Base-by-base conservation (phyloP, 2,797 vertebrate species). In the Chelidonichthys spinosus region DNA sequence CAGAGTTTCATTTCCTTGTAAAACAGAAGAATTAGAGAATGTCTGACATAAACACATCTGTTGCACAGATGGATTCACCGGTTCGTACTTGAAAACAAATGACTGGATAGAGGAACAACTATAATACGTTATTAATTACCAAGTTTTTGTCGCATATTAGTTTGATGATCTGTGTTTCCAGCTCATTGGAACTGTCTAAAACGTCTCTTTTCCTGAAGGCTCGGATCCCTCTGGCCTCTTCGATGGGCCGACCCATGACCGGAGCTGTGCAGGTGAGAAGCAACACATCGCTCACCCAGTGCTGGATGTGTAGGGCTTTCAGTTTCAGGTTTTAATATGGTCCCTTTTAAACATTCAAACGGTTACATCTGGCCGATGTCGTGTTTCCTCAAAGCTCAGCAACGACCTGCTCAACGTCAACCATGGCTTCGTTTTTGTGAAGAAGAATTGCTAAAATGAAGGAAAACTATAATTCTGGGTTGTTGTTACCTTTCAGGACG, bases 261-360 rank as follows among this genome's bases (percentile, higher is more conserved):
- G 97, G 96, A 89, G 89, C 95, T 83, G 88, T 97, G 69, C 97
- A 97, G 97, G 98, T 99, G 93, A 93, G 92, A n/a, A 1, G n/a
- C 43, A 56, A 7, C 50, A 44, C 44, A 7, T 63, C 6, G 63
- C 4, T 33, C 3, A 40, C 6, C 44, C 35, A 8, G 17, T 70
- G n/a, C 10, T 6, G 25, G 4, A 56, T 47, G 13, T 33, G 13
- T 8, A 6, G 11, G 43, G n/a, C n/a, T 60, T 62, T 36, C 37
- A 43, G 6, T 62, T 39, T 2, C 10, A 14, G 4, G 33, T 6
- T 53, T 52, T 58, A 13, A 25, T 25, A 25, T 25, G 25, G 25
- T 25, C 2, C 25, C 25, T 25, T 25, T 25, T 25, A 17, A 33
- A 17, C 18, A 0, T 36, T 18, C 40, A 3, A 10, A 0, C 61